Base-by-base conservation (phyloP, 2,888 invertebrate genomes). In the Anthophora plumipes region DNA sequence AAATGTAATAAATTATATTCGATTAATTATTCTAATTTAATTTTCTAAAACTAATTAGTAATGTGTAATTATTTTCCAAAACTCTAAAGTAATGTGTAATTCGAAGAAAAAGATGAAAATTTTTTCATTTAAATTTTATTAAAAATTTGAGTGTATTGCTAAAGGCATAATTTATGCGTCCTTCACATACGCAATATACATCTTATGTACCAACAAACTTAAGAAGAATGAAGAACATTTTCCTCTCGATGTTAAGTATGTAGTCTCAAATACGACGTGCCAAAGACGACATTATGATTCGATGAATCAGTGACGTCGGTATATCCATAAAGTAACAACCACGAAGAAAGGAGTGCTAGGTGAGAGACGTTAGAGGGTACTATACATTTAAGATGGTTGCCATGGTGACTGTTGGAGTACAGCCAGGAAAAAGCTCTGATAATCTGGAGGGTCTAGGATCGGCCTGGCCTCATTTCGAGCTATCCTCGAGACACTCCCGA, bases 351-450 rank as follows among this genome's bases (percentile, higher is more conserved):
- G 48, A 57, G 52, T 25, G 61, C 48, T 52, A 68, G 55, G 59
- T 61, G 37, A 54, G 75, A 57, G 61, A 61, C 31, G 74, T 61
- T 46, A 67, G 82, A 48, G 81, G 76, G 31, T 70, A 72, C 75
- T 82, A 76, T 81, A 89, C 88, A 85, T 90, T 91, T 91, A 91
- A 91, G 91, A 88, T 80, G 88, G 91, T 91, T 89, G 85, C 91
- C 82, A 91, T 90, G 91, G 91, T 85, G 88, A 91, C 89, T 85
- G 89, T 85, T 93, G 92, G 92, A 91, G 78, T 80, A 73, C 57
- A 39, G 91, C 91, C 92, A 92, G 89, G 85, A 89, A 89, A 88
- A 89, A 89, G 86, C 83, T 86, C 88, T 88, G 91, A 92, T 91
- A 91, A 91, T 91, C 90, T 89, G 84, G 84, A 85, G 88, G 85